Evolutionary conservation across 2,888 invertebrate species (phyloP), one percentile per base, ranked within the genome.

Genomic region (Sesamia inferens): DNA sequence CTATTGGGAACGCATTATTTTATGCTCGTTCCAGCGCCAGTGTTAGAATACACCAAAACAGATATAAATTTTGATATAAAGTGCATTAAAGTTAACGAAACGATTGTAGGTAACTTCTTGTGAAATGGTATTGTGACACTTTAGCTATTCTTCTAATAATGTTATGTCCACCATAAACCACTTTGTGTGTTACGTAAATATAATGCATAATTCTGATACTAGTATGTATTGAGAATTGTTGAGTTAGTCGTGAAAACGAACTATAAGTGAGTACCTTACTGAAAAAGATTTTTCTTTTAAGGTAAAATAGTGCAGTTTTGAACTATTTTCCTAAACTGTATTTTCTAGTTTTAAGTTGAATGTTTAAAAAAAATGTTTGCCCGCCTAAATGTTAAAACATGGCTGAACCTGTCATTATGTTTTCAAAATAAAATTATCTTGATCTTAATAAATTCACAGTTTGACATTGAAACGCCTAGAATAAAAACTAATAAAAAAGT

Each of bases 1-100:
- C 66, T 79, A 86, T 86, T 85, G 76, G 63, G 80, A 86, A 78
- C 80, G 76, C 62, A 66, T 77, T 73, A 73, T 78, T 88, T 88
- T 85, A 85, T 79, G 83, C 82, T 48, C 66, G 63, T 68, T 70
- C 79, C 69, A 59, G 65, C 67, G 39, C 65, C 69, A 57, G 65
- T 66, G 39, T 65, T 69, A 70, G 72, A 80, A 82, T 76, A 72
- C 71, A 78, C 71, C 71, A 70, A 73, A 75, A 72, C 59, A 62
- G 54, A 79, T 69, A 77, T 83, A 79, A 67, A 81, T 80, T 79
- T 85, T 78, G 72, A 82, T 82, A 58, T 74, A 71, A 76, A 69
- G 58, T 68, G 68, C 62, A 68, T 71, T 81, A 61, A 68, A 76
- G 66, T 76, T 63, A 74, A 68, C 70, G 51, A 81, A 79, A 84